These are phyloP conservation scores for Catalaphyllia jardinei DNA, from an alignment of 64 coral and sea anemone species.

Conservation along the genomic window DNA sequence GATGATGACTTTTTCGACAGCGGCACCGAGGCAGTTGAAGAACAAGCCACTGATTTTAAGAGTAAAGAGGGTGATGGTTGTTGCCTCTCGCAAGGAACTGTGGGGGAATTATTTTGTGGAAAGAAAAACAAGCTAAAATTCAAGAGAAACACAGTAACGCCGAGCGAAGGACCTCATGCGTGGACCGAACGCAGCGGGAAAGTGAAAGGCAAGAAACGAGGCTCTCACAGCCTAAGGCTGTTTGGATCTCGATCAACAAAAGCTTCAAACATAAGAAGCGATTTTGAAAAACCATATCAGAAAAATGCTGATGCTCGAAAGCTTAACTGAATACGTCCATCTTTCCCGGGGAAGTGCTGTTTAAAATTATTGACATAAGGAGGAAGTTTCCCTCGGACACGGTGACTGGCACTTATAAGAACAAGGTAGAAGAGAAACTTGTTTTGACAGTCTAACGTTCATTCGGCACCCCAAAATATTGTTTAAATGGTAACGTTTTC, in stretches of 20 bases:
- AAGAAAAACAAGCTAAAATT: neutral
- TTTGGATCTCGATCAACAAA: conserved; percentile 6
- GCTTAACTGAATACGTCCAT: too few species aligned
- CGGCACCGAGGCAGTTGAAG: too few species aligned
- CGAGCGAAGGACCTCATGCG: neutral
- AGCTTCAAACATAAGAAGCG: neutral
- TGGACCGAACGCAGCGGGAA: neutral
- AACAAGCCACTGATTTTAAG: neutral
- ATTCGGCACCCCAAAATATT: too few species aligned
- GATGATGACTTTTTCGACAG: neutral
- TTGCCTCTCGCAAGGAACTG: too few species aligned
- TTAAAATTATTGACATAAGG: too few species aligned
- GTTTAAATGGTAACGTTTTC: too few species aligned
- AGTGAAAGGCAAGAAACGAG: neutral
- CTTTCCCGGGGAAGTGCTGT: too few species aligned
- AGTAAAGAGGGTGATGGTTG: neutral
- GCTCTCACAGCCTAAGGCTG: neutral
- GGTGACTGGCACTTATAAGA: too few species aligned
- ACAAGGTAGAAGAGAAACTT: too few species aligned
- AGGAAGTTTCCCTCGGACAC: too few species aligned
- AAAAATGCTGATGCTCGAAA: neutral
- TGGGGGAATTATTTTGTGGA: neutral
- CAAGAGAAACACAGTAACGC: neutral
- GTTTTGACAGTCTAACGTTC: too few species aligned
- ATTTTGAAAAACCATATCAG: neutral